Evolutionary conservation across 2,888 invertebrate genomes (phyloP), one percentile per base, ranked within the genome.

Genomic region (Lypha dubia): DNA sequence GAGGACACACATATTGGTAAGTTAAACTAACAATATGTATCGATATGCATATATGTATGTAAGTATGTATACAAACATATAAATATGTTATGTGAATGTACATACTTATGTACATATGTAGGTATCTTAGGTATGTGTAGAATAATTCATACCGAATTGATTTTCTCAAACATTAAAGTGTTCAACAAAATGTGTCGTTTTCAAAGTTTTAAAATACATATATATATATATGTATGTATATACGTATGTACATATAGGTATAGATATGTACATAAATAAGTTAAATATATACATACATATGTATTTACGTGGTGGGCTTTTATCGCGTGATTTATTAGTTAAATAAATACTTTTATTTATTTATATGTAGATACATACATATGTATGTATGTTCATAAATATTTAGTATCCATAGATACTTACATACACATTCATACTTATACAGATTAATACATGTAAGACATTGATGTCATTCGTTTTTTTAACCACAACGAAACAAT

Each of bases 1-100:
- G 97, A 97, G 94, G 96, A 96, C 92, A 95, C 95, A 88, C 97
- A 97, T 93, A 96, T 97, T 91, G 96, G 97, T 97, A 95, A 91
- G 90, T 88, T 65, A 28, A 79, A 68, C 53, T 38, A 67, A 51
- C 63, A 58, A 73, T n/a, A 60, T 35, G 38, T 81, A 63, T 32
- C 6, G 7, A 44, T 13, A n/a, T 53, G 13, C 41, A 38, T 56
- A 56, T 56, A 8, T 56, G 22, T 41, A 56, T 49, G 17, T 51
- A 24, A 28, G 38, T 20, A 28, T 68, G 38, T 51, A 11, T 38
- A 11, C 8, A 46, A 7, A 46, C 17, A 46, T 46, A 56, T n/a
- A n/a, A n/a, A n/a, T 53, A 5, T 53, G 22, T 63, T 49, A 11
- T 35, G 8, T 67, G n/a, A 15, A 35, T 58, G 32, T 28, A 71